A percentile compares a stretch with the other conserved stretches of the same genome.
Evolutionary conservation across 2,888 invertebrate species (phyloP).

Genomic region (Cosmorhoe ocellata): DNA sequence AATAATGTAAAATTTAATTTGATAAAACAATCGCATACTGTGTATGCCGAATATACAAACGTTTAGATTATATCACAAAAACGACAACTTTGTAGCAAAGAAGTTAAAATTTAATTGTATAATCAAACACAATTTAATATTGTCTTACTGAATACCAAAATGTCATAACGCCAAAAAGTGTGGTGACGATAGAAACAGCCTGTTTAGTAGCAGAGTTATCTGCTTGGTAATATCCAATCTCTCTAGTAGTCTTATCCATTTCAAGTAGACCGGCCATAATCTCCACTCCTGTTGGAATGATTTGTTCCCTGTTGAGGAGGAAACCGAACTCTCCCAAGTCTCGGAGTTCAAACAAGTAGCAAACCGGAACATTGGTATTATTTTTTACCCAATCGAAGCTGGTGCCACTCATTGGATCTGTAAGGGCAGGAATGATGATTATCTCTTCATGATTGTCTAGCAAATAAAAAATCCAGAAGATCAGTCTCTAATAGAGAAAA

Average conservation of each 20-base stretch:
- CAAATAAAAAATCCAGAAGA: no score
- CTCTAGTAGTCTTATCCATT: constrained; percentile 62
- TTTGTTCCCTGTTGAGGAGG: constrained; percentile 77
- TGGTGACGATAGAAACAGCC: constrained; percentile 37
- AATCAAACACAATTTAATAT: no score
- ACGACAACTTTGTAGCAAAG: no score
- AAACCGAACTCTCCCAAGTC: constrained; percentile 83
- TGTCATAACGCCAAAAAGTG: constrained; percentile 38
- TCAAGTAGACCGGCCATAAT: constrained; percentile 80
- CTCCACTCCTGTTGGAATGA: constrained; percentile 82
- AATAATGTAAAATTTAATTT: no score
- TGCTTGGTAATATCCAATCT: constrained; percentile 49
- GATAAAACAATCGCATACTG: no score
- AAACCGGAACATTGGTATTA: constrained; percentile 71
- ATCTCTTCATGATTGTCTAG: no score
- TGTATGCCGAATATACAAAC: no score
- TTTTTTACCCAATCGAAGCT: constrained; percentile 84
- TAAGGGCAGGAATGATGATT: no score
- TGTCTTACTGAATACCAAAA: no score
- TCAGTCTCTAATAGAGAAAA: no score
- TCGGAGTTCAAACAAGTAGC: constrained; percentile 83
- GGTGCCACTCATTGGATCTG: constrained; percentile 77
- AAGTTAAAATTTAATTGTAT: no score
- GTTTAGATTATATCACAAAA: no score
- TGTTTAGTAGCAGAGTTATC: constrained; percentile 33